Base-by-base conservation (phyloP, 1,140 invertebrate genomes). In the Drosophila sp. region DNA sequence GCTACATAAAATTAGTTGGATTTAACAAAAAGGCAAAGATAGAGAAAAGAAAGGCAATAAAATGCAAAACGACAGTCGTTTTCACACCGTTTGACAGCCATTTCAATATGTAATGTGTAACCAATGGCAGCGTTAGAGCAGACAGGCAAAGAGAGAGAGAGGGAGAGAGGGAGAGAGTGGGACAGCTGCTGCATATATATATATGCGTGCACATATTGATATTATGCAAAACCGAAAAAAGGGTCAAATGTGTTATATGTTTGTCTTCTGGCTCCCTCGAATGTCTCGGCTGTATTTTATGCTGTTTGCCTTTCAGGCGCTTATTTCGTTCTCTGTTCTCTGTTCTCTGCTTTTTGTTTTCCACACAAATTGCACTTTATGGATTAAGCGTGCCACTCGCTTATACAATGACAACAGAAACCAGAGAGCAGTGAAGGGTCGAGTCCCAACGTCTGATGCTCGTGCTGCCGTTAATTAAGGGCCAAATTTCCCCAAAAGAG, bases 51-150 rank as follows among this genome's bases (percentile, higher is more conserved):
- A 57, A 72, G 43, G 64, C 72, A 80, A 63, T 59, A 56, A 71
- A 76, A 61, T 74, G 57, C 51, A 29, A 84, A 83, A 57, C 59
- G 83, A 79, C 76, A 76, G 67, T 56, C 75, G 72, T 87, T 87
- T 82, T 89, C 80, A 77, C 87, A 71, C 80, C 84, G 82, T 87
- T 87, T 87, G 83, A 89, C 84, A 83, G 65, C 57, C 78, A 61
- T 89, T 86, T 87, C 69, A 82, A 82, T 89, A 82, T 79, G 72
- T 63, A 82, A 82, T 89, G 78, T 79, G 72, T 63, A 81, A 75
- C 70, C 81, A 81, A 84, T 86, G 73, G 40, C 16, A 46, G 14
- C 32, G 25, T 27, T 40, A 40, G 36, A 7, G 11, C 32, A 29
- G 25, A 14, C n/a, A 16, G 16, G 21, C 2, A 48, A 40, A 38